Evolutionary conservation across 2,888 invertebrate species (phyloP), one percentile per base, ranked within the genome.

Genomic region (Lochmaea crataegi): DNA sequence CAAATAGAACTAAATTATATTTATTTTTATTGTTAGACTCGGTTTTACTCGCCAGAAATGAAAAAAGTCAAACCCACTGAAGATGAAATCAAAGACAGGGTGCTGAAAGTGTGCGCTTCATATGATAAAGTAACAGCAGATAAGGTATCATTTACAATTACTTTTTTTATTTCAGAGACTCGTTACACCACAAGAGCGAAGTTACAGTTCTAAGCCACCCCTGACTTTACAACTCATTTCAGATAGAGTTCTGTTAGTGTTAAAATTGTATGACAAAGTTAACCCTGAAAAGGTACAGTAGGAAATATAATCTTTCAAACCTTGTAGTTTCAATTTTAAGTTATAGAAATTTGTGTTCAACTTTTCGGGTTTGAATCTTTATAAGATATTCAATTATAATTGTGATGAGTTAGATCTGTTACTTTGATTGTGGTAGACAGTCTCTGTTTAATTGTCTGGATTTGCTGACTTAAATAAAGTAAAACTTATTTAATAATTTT

Each of bases 201-300:
- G 90, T 87, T 95, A 93, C 91, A 92, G 94, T 87, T 88, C 87
- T 80, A 93, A 92, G 84, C 90, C 92, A 79, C 96, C 96, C 79
- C 89, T 96, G 84, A 90, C 94, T 78, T 89, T 96, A 87, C 93
- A 94, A 84, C 90, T 94, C 84, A 94, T 98, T 87, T 88, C 91
- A 86, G 94, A 96, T 86, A 92, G 99, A 86, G 97, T 99, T 80
- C 89, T 98, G 83, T 93, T 99, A 88, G 96, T 98, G 79, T 93
- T 99, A 84, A 95, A 95, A 90, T 93, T 99, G 82, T 99, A 96
- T 90, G 99, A 99, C 91, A 99, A 99, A 93, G 90, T 99, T 89
- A 92, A 94, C 85, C 93, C 96, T 81, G 90, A 92, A 83, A 96
- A 98, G 96, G 98, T 98, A 94, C 89, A 84, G 83, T 83, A 69